A percentile compares a stretch with the other conserved stretches of the same genome.
Conservation (phyloP, 1,140 invertebrate species). For the Lycorma delicatula region DNA sequence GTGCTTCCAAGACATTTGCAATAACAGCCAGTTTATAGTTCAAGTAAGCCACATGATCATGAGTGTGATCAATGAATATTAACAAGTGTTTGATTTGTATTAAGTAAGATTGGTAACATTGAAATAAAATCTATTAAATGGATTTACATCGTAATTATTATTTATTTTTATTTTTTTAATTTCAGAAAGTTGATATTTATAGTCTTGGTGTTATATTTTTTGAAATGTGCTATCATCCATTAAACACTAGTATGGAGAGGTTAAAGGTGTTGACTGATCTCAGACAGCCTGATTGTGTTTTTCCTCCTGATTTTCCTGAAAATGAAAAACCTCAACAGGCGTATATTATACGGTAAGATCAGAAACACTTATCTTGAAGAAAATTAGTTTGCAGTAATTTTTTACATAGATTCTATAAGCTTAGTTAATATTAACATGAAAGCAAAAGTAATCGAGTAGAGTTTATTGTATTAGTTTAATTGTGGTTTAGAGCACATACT, state of each 20-base stretch:
- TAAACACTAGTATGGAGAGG: constrained; percentile 82
- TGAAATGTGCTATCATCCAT: constrained; percentile 84
- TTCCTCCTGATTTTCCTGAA: constrained; percentile 54
- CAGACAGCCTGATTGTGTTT: constrained; percentile 52
- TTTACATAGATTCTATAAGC: no score
- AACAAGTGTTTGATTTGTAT: no score
- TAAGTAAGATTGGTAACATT: neutral
- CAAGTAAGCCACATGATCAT: no score
- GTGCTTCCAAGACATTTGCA: no score
- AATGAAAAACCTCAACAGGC: constrained; percentile 38
- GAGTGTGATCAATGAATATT: no score
- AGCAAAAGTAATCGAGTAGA: no score
- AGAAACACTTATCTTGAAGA: no score
- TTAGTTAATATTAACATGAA: no score
- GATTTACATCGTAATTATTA: neutral
- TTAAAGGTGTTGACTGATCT: constrained; percentile 64
- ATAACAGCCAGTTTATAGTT: no score
- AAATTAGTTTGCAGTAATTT: no score
- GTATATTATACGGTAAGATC: constrained; percentile 39
- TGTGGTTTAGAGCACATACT: no score
- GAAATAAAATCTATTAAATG: neutral
- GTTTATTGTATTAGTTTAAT: no score
- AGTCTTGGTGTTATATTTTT: constrained; percentile 85
- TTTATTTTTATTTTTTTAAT: constrained; percentile 20
- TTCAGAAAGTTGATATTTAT: constrained; percentile 91